These are phyloP conservation scores for Drosophila kanapiae DNA, from an alignment of 1,140 invertebrate genomes.

Conservation along the genomic window DNA sequence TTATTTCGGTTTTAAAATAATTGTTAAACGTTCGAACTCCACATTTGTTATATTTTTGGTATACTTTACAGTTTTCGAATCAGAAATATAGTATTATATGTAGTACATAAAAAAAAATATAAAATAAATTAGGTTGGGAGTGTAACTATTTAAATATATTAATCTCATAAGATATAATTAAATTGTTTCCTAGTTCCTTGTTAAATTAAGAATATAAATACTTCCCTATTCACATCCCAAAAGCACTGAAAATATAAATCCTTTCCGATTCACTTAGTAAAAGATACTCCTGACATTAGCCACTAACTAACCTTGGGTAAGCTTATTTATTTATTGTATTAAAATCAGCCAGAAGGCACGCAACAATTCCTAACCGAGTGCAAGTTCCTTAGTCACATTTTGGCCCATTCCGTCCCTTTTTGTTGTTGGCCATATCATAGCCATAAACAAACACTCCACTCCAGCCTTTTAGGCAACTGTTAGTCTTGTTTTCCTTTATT, in stretches of 20 bases:
- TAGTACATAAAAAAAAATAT: not conserved
- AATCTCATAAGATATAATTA: not conserved
- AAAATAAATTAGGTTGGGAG: no score
- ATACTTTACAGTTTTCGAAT: no score
- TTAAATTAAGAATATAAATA: not conserved
- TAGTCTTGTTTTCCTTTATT: conserved; percentile 5
- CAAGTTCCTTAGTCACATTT: conserved; percentile 33
- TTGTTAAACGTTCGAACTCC: no score
- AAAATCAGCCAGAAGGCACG: conserved; percentile 25
- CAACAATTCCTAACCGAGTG: conserved; percentile 21
- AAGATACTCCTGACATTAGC: conserved; percentile 2
- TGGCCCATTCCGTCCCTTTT: conserved; percentile 8
- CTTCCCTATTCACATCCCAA: not conserved
- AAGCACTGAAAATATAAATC: not conserved
- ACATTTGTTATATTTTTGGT: not conserved
- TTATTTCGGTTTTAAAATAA: not conserved
- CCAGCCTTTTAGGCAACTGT: conserved; percentile 35
- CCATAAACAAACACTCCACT: conserved; percentile 53
- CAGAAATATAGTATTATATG: not conserved
- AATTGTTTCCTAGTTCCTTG: no score
- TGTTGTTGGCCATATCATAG: conserved; percentile 27
- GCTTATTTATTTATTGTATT: conserved; percentile 18
- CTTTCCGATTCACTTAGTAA: not conserved
- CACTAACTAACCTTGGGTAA: conserved; percentile 17
- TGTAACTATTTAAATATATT: no score